phyloP scores from a whole-genome alignment of 2,888 invertebrate species.

The Osmoderma eremita region DNA sequence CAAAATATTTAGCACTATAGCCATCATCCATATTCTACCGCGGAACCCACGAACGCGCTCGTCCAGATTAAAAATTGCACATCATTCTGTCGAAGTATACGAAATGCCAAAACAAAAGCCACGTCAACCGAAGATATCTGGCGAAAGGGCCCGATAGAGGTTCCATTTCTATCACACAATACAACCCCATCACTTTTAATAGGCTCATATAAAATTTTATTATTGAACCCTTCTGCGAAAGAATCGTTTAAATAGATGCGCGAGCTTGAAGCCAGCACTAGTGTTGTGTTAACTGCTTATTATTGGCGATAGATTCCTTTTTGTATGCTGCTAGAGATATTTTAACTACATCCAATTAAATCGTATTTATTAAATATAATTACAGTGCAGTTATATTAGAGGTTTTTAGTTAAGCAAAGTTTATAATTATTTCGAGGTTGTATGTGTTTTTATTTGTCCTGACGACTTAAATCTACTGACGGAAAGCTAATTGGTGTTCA shows the following conservation, averaged over 20 bases:
- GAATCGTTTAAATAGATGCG: conserved; percentile 15
- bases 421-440: too few relatives aligned
- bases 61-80: conserved; percentile 14
- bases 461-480: too few relatives aligned
- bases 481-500: too few relatives aligned
- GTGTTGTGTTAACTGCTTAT: conserved; percentile 3
- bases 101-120: conserved; percentile 14
- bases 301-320: conserved; percentile 1
- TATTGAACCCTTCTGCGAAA: conserved; percentile 19
- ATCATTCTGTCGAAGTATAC: background rate
- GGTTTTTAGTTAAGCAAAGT: conserved; percentile 14
- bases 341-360: conserved; percentile 24
- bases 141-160: background rate
- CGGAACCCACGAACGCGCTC: background rate
- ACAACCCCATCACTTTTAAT: conserved; percentile 24
- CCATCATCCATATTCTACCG: too few relatives aligned
- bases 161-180: conserved; percentile 14
- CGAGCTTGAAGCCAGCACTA: background rate
- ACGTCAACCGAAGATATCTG: conserved; percentile 6
- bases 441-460: too few relatives aligned
- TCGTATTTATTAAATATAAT: conserved; percentile 28
- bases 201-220: conserved; percentile 26
- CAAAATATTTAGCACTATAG: background rate
- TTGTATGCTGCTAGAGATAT: too few relatives aligned
- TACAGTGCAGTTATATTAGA: conserved; percentile 1